phyloP scores from a whole-genome alignment of 2,113 vertebrate species.

The Ammodytes marinus region DNA sequence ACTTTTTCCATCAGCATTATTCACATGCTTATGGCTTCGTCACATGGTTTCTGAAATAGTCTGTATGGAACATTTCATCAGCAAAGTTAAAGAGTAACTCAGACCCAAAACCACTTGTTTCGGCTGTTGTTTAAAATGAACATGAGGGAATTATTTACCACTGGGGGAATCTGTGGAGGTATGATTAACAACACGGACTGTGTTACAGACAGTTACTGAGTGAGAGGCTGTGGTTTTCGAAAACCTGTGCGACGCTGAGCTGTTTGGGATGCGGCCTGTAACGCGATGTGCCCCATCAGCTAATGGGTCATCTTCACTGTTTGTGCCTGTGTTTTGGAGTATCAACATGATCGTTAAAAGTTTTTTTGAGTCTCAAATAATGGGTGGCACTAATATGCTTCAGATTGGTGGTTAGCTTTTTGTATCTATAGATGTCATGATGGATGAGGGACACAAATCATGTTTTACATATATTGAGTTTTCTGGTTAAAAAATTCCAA shows the following conservation, averaged over 20 bases:
- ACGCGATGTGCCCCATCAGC: conserved; percentile 6
- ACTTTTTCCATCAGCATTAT: neutral
- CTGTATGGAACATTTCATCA: neutral
- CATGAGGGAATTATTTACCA: conserved; percentile 46
- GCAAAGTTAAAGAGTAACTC: neutral
- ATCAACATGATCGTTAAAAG: neutral
- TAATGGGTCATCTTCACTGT: neutral
- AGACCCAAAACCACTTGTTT: too few relatives aligned
- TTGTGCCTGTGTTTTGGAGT: neutral
- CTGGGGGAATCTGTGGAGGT: conserved; percentile 13
- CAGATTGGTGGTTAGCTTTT: neutral
- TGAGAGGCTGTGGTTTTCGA: conserved; percentile 14
- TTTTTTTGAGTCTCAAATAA: neutral
- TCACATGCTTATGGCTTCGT: neutral
- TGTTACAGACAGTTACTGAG: neutral
- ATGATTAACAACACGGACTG: conserved; percentile 47
- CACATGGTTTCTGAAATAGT: neutral
- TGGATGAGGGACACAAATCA: neutral
- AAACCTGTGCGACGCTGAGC: conserved; percentile 2
- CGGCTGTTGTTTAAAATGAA: conserved; percentile 33
- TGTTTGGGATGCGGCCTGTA: conserved; percentile 1
- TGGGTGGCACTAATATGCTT: neutral
- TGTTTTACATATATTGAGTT: neutral
- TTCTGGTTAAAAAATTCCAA: neutral
- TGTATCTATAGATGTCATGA: neutral